These are phyloP conservation scores for Abramis brama DNA, from an alignment of 2,113 vertebrate species.

Conservation along the genomic window DNA sequence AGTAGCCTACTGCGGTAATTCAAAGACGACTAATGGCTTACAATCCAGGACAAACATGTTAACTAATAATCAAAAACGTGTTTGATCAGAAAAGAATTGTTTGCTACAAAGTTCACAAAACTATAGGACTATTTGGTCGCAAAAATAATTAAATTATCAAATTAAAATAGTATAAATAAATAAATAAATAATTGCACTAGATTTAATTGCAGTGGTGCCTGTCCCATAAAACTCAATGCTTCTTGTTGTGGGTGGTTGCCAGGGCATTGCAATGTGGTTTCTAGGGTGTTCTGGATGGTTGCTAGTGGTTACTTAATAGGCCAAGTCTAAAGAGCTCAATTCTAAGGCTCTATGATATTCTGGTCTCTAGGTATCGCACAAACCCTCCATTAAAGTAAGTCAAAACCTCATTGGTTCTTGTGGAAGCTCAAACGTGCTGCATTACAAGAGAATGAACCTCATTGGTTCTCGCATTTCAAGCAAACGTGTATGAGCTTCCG, in stretches of 20 bases:
- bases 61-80: slow-evolving; percentile 32
- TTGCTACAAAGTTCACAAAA: neutral
- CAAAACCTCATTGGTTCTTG: too few species aligned
- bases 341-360: neutral
- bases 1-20: slow-evolving; percentile 62
- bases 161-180: neutral
- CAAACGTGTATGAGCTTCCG: too few species aligned
- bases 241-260: neutral
- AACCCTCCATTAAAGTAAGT: neutral
- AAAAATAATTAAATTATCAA: neutral
- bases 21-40: slow-evolving; percentile 64
- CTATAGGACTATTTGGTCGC: neutral
- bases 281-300: neutral
- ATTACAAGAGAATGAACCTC: too few species aligned
- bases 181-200: neutral
- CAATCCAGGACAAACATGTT: slow-evolving; percentile 55
- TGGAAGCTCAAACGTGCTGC: too few species aligned
- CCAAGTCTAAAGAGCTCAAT: neutral
- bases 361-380: neutral
- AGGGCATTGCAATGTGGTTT: neutral
- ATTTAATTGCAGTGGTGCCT: neutral
- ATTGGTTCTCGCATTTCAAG: too few species aligned
- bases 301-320: neutral
- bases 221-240: neutral
- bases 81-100: neutral